Evolutionary conservation across 2,888 invertebrate species (phyloP), one percentile per base, ranked within the genome.

Genomic region (Linyphia triangularis): DNA sequence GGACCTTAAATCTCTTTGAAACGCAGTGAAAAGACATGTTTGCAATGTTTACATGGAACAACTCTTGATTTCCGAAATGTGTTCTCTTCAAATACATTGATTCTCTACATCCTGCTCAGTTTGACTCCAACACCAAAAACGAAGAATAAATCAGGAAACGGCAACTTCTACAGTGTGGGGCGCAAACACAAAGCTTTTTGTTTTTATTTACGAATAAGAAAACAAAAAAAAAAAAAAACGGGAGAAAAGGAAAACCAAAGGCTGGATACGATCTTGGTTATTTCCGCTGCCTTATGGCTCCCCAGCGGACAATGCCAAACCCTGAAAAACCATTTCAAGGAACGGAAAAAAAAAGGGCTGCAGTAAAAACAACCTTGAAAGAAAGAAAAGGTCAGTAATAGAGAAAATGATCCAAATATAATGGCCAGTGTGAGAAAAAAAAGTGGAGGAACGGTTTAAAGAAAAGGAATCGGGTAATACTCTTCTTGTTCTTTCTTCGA

Each of bases 331-430:
- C 77, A 85, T 59, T 72, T 30, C 73, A 40, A 16, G 37, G 43
- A 6, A 24, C 28, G 13, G 72, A 73, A 81, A 78, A 57, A 72
- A 65, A 33, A 77, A 40, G 33, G n/a, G 59, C 16, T 51, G 77
- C 70, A 40, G 10, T 7, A 22, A 72, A 84, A 79, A 85, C 77
- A 78, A 85, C 86, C 73, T 72, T 65, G 72, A 72, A 65, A 73
- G 81, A 73, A 73, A 73, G 73, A 88, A 81, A 88, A 73, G 86
- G 75, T 69, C 81, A 82, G 86, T 88, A 88, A 88, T 82, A 69
- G 86, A 65, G 86, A 88, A 88, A 88, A 88, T 88, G 81, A 88
- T 88, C 86, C 86, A 81, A 67, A 88, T 82, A 82, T 88, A 88
- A 88, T 88, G 86, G 86, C 30, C 24, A 67, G 65, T 19, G 75